Conservation (phyloP, 2,797 vertebrate genomes). For the Nyctibius grandis region DNA sequence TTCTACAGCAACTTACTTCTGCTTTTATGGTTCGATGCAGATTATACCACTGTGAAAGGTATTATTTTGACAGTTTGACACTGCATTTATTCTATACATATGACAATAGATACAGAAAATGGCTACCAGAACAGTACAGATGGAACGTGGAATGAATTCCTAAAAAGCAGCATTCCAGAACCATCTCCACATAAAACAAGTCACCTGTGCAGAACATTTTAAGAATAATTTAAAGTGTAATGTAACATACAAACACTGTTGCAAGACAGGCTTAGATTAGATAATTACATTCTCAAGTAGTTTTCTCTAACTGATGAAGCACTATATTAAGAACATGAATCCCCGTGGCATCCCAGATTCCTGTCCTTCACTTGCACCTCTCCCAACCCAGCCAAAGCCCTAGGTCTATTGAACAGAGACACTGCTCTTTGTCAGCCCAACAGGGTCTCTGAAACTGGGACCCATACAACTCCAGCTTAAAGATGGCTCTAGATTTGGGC, state of each 20-base stretch:
- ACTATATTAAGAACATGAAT: background rate
- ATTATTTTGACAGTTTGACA: background rate
- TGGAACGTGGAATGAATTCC: background rate
- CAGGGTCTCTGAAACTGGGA: background rate
- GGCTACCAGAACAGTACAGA: background rate
- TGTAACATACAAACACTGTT: background rate
- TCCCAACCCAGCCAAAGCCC: background rate
- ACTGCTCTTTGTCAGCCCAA: background rate
- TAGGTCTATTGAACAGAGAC: background rate
- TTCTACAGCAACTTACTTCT: background rate
- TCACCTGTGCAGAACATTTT: background rate
- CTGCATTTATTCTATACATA: background rate
- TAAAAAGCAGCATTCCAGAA: background rate
- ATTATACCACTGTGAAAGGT: background rate
- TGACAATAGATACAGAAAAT: background rate
- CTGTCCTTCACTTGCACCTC: background rate
- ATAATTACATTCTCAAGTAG: background rate
- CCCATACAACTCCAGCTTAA: background rate
- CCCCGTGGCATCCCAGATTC: background rate
- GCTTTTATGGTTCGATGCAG: background rate
- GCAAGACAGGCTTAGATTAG: background rate
- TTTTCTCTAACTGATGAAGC: background rate
- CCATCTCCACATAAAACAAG: background rate
- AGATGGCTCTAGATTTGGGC: background rate
- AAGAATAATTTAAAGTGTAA: background rate